Evolutionary conservation across 2,113 vertebrate genomes (phyloP).

Genomic region (Psammodynastes pulverulentus): DNA sequence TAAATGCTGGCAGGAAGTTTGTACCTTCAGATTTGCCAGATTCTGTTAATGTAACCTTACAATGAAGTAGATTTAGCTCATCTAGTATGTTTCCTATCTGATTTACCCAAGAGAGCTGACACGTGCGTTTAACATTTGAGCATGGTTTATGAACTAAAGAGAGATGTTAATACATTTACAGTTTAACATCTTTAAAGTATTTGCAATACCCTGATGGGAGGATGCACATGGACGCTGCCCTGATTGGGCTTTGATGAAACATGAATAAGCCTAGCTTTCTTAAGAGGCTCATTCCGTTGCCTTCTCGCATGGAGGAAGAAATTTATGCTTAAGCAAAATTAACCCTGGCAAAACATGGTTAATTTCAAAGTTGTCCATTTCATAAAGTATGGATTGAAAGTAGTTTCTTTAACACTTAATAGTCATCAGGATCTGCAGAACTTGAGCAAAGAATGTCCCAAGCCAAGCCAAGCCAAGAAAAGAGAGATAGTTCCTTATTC

Average conservation of each 20-base stretch:
- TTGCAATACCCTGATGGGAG: neutral
- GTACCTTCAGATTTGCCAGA: too few species aligned
- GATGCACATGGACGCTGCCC: too few species aligned
- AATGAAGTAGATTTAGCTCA: too few species aligned
- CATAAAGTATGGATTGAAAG: neutral
- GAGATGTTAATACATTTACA: neutral
- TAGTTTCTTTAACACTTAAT: neutral
- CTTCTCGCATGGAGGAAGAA: neutral
- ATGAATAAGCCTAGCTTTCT: neutral
- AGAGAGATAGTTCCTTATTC: neutral
- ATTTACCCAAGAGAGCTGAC: too few species aligned
- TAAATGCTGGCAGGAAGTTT: too few species aligned
- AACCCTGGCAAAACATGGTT: neutral
- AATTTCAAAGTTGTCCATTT: neutral
- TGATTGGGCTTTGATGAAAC: neutral
- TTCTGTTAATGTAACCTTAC: too few species aligned
- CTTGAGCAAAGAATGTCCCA: neutral
- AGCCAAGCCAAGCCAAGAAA: neutral
- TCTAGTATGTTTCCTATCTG: too few species aligned
- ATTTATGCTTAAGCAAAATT: neutral
- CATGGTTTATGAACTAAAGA: neutral
- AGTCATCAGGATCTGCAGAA: neutral
- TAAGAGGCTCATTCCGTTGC: too few species aligned
- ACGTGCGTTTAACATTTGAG: too few species aligned
- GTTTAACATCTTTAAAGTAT: neutral